These are phyloP conservation scores for Rhabdomys dilectus DNA, from an alignment of 2,113 vertebrate genomes.

Conservation along the genomic window DNA sequence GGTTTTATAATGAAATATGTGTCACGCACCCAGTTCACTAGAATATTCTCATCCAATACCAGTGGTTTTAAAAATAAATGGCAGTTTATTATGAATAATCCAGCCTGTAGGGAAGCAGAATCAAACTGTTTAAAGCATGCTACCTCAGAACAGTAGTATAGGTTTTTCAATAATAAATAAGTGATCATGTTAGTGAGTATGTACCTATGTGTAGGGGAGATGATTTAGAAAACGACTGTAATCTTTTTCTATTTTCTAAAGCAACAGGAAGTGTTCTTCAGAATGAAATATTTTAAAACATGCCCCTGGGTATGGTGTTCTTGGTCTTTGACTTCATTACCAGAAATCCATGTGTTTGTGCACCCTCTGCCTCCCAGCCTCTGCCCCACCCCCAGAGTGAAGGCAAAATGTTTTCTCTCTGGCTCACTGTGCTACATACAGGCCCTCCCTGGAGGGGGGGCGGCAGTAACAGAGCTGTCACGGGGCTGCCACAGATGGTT, in stretches of 20 bases:
- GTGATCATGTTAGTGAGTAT: background rate
- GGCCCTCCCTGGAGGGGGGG: constrained; percentile 4
- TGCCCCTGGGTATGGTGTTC: background rate
- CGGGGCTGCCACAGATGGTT: background rate
- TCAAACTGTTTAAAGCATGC: background rate
- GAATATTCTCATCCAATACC: background rate
- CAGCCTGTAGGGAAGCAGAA: background rate
- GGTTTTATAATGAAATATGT: constrained; percentile 12
- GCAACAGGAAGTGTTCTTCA: background rate
- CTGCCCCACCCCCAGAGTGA: background rate
- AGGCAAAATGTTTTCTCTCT: constrained; percentile 11
- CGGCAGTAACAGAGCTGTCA: constrained; percentile 11
- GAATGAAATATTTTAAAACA: background rate
- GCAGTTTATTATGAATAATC: background rate
- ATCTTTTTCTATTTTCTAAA: background rate
- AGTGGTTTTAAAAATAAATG: background rate
- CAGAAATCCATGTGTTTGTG: background rate
- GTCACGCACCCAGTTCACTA: background rate
- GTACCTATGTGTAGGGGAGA: background rate
- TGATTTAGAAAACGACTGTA: background rate
- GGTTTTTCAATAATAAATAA: background rate
- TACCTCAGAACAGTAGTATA: background rate
- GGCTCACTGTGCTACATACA: background rate
- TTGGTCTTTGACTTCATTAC: background rate
- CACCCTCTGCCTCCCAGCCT: background rate